Evolutionary conservation across 2,113 vertebrate species (phyloP).

Genomic region (Sinocyclocheilus maitianheensis): DNA sequence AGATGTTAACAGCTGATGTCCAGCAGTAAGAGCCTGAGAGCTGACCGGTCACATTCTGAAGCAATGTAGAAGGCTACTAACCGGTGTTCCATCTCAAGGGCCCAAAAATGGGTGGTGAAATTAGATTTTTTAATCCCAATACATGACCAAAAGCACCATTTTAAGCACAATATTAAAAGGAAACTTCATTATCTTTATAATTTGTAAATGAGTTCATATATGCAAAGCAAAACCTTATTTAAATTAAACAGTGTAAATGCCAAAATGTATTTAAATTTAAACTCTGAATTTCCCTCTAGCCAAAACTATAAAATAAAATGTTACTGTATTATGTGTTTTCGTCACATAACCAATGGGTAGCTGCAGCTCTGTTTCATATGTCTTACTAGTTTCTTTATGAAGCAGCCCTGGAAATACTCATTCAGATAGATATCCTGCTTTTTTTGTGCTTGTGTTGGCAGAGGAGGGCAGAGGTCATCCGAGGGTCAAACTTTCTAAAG

Average conservation of each 20-base stretch:
- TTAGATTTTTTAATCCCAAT: not conserved
- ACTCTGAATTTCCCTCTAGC: too few relatives aligned
- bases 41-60: not conserved
- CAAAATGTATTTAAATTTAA: not conserved
- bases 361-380: not conserved
- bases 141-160: not conserved
- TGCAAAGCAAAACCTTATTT: not conserved
- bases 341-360: not conserved
- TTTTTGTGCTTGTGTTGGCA: not conserved
- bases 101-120: not conserved
- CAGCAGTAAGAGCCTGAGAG: conserved; percentile 27
- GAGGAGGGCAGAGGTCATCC: not conserved
- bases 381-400: not conserved
- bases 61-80: not conserved
- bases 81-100: too few relatives aligned
- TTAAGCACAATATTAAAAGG: not conserved
- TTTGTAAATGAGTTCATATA: not conserved
- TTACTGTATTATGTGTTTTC: not conserved
- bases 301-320: too few relatives aligned
- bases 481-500: not conserved
- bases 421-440: not conserved
- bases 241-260: not conserved
- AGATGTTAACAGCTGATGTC: conserved; percentile 30
- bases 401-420: not conserved
- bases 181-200: not conserved